phyloP scores from a whole-genome alignment of 2,888 invertebrate species.

The Amphipyra tragopoginis region DNA sequence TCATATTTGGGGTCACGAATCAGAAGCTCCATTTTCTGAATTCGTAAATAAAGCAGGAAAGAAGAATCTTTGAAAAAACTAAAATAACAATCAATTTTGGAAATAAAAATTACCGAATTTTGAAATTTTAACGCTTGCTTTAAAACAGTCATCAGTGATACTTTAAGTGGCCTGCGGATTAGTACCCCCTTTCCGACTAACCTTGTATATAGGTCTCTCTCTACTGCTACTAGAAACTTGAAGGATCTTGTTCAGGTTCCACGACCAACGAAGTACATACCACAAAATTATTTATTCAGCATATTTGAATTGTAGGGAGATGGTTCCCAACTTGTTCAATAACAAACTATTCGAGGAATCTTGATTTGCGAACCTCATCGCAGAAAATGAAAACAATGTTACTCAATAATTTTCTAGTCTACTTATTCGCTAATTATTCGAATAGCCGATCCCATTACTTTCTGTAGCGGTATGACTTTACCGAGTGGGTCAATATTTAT shows the following conservation, averaged over 20 bases:
- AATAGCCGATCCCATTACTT: conserved; percentile 20
- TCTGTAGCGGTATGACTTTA: conserved; percentile 16
- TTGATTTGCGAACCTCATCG: not conserved
- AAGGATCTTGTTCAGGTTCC: too few relatives aligned
- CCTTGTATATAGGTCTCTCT: conserved; percentile 1
- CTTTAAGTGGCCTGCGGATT: too few relatives aligned
- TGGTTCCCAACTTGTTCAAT: not conserved
- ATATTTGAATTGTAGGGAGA: not conserved
- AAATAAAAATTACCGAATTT: too few relatives aligned
- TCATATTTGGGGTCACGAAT: too few relatives aligned
- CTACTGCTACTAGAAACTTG: not conserved
- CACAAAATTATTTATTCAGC: not conserved
- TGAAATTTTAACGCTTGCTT: too few relatives aligned
- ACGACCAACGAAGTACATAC: not conserved
- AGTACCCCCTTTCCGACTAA: too few relatives aligned
- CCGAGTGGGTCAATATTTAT: conserved; percentile 25
- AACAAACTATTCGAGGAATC: conserved; percentile 5
- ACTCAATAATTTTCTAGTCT: conserved; percentile 4
- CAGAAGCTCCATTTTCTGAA: too few relatives aligned
- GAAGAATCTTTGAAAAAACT: too few relatives aligned
- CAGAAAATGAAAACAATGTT: not conserved
- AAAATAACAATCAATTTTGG: too few relatives aligned
- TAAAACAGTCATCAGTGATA: too few relatives aligned
- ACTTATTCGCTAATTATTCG: conserved; percentile 10
- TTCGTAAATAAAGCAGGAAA: too few relatives aligned